Base-by-base conservation (phyloP, 2,113 vertebrate species). In the Galemys pyrenaicus region DNA sequence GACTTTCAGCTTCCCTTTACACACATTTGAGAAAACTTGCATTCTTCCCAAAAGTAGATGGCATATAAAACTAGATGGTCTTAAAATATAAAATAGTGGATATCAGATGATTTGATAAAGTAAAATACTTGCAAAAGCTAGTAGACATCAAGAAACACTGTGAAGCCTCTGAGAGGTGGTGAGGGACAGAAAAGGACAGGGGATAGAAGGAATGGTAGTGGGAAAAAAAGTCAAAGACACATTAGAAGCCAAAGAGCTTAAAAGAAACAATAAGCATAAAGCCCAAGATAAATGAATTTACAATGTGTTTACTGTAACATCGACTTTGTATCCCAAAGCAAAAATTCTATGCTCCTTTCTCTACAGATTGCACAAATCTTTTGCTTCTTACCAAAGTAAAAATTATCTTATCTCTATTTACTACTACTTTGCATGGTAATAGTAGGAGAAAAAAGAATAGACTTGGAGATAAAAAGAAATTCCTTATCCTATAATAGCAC, bases 251-350 rank as follows among this genome's bases (percentile, higher is more conserved):
- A n/a, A n/a, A 11, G 8, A 44, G 56, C 93, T 95, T 20, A 77
- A 73, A 95, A 92, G 94, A 79, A 94, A 95, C 92, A 96, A 87
- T 78, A 51, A 95, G 93, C 91, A 79, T 91, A 86, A 91, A 92
- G 91, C 81, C 49, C 0, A 46, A 95, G 94, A 92, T 58, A 79
- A 94, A 86, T 39, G 84, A 85, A 88, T 56, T 88, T 32, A 74
- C 88, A 28, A 24, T 49, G 87, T 84, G 97, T 94, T 95, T 87
- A 51, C 94, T 64, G 32, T 17, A 2, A 19, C 74, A 95, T 37
- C 82, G 82, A 97, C 97, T 86, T 65, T 58, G 49, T 35, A 51
- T 95, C 94, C 81, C 88, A 84, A 39, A 90, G 96, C 91, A 94
- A 84, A 51, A 51, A 51, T 51, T 51, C 13, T 49, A 11, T 11